These are phyloP conservation scores for Notamacropus eugenii DNA, from an alignment of 2,797 vertebrate genomes.

Conservation along the genomic window DNA sequence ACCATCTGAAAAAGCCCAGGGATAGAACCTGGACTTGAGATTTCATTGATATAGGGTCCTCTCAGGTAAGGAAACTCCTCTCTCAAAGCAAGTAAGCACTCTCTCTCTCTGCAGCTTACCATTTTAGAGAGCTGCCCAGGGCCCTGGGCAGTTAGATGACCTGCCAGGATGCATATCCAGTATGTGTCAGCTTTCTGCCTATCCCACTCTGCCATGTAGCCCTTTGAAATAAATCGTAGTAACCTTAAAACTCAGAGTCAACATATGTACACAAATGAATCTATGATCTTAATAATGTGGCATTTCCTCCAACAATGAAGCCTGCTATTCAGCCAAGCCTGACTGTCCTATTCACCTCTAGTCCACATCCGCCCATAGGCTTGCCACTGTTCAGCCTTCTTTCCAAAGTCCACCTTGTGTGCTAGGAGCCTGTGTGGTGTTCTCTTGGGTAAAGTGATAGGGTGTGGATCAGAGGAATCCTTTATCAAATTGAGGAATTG, in stretches of 20 bases:
- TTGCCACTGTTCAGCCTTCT: not conserved
- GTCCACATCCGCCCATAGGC: not conserved
- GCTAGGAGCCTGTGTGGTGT: not conserved
- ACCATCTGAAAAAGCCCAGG: not conserved
- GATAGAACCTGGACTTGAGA: not conserved
- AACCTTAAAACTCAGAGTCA: not conserved
- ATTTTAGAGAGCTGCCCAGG: not conserved
- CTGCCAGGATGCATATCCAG: not conserved
- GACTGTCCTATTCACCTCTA: not conserved
- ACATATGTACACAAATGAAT: not conserved
- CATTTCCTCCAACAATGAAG: not conserved
- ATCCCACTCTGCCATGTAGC: not conserved
- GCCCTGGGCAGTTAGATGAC: not conserved
- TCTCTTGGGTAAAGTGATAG: not conserved
- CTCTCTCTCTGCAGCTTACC: not conserved
- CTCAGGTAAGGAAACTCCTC: not conserved
- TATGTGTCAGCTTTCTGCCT: not conserved
- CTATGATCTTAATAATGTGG: not conserved
- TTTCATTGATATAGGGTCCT: not conserved
- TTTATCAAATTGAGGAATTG: not conserved
- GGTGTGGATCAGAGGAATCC: not conserved
- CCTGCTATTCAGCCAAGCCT: not conserved
- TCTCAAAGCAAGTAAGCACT: not conserved
- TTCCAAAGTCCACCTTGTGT: not conserved
- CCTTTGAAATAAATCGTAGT: not conserved